Evolutionary conservation across 2,797 vertebrate species (phyloP), one percentile per base, ranked within the genome.

Genomic region (Malacoctenus gilli): DNA sequence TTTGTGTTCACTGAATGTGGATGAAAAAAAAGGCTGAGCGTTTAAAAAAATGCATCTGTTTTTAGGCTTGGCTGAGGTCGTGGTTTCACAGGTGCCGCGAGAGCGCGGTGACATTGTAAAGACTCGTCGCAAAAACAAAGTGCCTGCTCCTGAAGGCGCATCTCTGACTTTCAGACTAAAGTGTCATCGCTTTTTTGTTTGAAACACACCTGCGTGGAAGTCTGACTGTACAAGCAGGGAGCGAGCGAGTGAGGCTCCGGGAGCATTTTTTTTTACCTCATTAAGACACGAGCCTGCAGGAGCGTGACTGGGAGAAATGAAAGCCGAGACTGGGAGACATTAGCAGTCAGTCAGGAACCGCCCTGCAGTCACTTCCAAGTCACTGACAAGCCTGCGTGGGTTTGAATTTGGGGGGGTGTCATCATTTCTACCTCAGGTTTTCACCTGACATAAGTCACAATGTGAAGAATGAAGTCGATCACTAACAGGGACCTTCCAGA

Each of bases 341-440:
- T 50, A 70, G 62, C 39, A 13, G 23, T 15, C 46, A 53, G 28
- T 43, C 34, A 37, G 69, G 42, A 64, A 75, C n/a, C n/a, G n/a
- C n/a, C n/a, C n/a, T n/a, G n/a, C n/a, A n/a, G n/a, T n/a, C n/a
- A n/a, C n/a, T n/a, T n/a, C n/a, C n/a, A n/a, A n/a, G n/a, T n/a
- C n/a, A n/a, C n/a, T n/a, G n/a, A n/a, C n/a, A n/a, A n/a, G n/a
- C n/a, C n/a, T n/a, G n/a, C n/a, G n/a, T n/a, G n/a, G n/a, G n/a
- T n/a, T n/a, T n/a, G n/a, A n/a, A n/a, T n/a, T n/a, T n/a, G n/a
- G n/a, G n/a, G n/a, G n/a, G n/a, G n/a, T n/a, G n/a, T n/a, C n/a
- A n/a, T n/a, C n/a, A n/a, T n/a, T n/a, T n/a, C n/a, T n/a, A n/a
- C n/a, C n/a, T n/a, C n/a, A n/a, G n/a, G n/a, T n/a, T n/a, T n/a